Evolutionary conservation across 2,113 vertebrate genomes (phyloP).

Genomic region (Danionella cerebrum): DNA sequence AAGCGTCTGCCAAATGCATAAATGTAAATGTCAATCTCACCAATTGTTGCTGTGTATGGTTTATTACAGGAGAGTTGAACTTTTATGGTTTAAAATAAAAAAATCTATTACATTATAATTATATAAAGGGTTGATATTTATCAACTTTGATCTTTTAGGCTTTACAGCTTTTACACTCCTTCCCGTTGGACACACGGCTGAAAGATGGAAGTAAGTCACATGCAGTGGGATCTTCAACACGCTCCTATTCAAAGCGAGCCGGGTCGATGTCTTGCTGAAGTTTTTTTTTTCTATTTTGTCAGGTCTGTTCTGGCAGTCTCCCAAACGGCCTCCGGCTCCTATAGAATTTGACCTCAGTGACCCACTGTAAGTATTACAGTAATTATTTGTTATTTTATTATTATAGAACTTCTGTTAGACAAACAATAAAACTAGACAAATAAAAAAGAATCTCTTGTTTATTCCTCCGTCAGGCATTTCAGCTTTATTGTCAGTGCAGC

Average conservation of each 20-base stretch:
- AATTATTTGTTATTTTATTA: not conserved
- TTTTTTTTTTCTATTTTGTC: conserved; percentile 24
- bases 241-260: not conserved
- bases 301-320: conserved; percentile 99
- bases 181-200: conserved; percentile 89
- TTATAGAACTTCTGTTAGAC: not conserved
- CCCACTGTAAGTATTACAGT: conserved; percentile 75
- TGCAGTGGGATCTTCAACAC: too few species aligned
- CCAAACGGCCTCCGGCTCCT: conserved; percentile 89
- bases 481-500: conserved; percentile 84
- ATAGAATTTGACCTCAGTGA: conserved; percentile 86
- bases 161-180: conserved; percentile 89
- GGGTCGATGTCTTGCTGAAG: not conserved
- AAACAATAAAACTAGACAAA: too few species aligned
- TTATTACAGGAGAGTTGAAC: too few species aligned
- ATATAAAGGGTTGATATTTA: too few species aligned
- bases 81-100: too few species aligned
- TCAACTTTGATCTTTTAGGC: conserved; percentile 64
- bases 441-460: not conserved
- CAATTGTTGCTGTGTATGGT: too few species aligned
- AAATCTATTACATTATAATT: too few species aligned
- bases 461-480: conserved; percentile 78
- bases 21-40: too few species aligned
- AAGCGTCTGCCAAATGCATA: too few species aligned
- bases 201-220: conserved; percentile 92